Conservation (phyloP, 2,113 vertebrate species). For the Triplophysa rosa region DNA sequence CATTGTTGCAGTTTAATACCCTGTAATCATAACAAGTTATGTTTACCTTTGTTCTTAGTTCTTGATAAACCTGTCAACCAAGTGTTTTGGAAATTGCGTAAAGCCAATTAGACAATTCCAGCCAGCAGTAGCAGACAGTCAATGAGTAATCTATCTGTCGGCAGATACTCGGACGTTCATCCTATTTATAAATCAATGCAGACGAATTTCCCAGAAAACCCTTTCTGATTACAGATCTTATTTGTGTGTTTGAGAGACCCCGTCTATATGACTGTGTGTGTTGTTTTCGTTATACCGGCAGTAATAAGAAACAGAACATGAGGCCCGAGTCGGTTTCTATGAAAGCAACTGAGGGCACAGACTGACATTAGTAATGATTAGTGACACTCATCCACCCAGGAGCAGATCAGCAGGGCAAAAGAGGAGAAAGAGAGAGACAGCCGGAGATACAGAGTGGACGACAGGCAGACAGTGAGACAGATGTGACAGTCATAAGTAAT, state of each 20-base stretch:
- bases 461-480: slow-evolving; percentile 33
- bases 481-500: slow-evolving; percentile 37
- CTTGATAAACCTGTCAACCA: too few relatives aligned
- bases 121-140: too few relatives aligned
- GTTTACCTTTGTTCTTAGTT: too few relatives aligned
- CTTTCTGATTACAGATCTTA: slow-evolving; percentile 19
- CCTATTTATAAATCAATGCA: neutral
- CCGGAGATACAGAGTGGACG: neutral
- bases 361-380: slow-evolving; percentile 59
- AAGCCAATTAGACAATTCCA: too few relatives aligned
- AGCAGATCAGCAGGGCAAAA: slow-evolving; percentile 15
- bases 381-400: slow-evolving; percentile 33
- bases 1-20: too few relatives aligned
- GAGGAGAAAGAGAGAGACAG: slow-evolving; percentile 10
- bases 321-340: slow-evolving; percentile 50
- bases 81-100: too few relatives aligned
- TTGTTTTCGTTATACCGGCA: slow-evolving; percentile 31
- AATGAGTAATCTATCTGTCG: neutral
- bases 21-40: too few relatives aligned
- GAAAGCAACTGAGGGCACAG: slow-evolving; percentile 41
- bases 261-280: neutral
- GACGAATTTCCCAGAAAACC: neutral
- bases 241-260: slow-evolving; percentile 24
- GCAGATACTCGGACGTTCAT: neutral
- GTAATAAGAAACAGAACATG: slow-evolving; percentile 48